A percentile compares a stretch with the other conserved stretches of the same genome.
These are phyloP conservation scores for Polia nebulosa DNA, from an alignment of 2,888 invertebrate genomes.

Conservation along the genomic window DNA sequence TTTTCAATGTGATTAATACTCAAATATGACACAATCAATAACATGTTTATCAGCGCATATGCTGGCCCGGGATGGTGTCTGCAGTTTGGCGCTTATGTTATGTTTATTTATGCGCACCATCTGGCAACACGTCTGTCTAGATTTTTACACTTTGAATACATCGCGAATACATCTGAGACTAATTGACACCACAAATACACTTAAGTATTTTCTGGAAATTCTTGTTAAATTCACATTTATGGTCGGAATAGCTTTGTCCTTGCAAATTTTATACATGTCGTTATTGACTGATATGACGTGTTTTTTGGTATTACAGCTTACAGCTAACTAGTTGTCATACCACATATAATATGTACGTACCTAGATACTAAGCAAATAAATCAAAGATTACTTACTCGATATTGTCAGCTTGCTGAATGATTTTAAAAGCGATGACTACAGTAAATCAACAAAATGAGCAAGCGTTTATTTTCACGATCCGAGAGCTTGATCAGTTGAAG, in stretches of 20 bases:
- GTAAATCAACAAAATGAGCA: conserved; percentile 23
- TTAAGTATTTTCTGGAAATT: conserved; percentile 5
- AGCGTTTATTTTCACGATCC: background rate
- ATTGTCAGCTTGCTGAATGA: conserved; percentile 11
- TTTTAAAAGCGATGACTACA: conserved; percentile 6
- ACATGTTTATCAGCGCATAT: conserved; percentile 57
- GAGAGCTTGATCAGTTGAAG: conserved; percentile 18
- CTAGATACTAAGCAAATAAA: conserved; percentile 20
- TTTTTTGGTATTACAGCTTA: conserved; percentile 1
- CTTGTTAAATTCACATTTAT: conserved; percentile 15
- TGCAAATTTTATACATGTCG: conserved; percentile 13
- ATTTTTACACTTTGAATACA: conserved; percentile 24
- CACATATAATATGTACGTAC: background rate
- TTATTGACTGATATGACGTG: background rate
- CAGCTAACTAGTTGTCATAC: background rate
- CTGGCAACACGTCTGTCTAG: conserved; percentile 43
- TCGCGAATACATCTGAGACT: conserved; percentile 14
- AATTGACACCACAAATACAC: conserved; percentile 26
- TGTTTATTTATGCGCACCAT: conserved; percentile 39
- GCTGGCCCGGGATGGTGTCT: conserved; percentile 34
- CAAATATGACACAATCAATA: conserved; percentile 52
- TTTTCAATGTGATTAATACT: conserved; percentile 31
- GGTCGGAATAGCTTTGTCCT: conserved; percentile 10
- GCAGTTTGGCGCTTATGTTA: conserved; percentile 33
- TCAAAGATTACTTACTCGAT: conserved; percentile 41